Conservation (phyloP, 2,888 invertebrate genomes). For the Zaprionus bogoriensis region DNA sequence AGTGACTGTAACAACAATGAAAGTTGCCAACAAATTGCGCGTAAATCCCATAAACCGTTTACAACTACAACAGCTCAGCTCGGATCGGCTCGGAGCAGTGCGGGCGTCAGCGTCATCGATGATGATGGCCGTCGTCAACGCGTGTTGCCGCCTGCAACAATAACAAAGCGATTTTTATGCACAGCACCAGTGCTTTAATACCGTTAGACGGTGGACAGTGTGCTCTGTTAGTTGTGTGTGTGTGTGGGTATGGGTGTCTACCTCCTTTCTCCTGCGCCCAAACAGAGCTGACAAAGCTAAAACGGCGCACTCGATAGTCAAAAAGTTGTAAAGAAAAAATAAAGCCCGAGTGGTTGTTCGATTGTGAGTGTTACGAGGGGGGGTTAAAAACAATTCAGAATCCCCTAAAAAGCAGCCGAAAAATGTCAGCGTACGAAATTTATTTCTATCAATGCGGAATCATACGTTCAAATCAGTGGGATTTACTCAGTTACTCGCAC, state of each 20-base stretch:
- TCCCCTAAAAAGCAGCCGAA: constrained; percentile 22
- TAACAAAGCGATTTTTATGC: constrained; percentile 76
- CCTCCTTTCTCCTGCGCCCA: not conserved
- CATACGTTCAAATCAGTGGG: constrained; percentile 31
- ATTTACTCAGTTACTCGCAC: constrained; percentile 29
- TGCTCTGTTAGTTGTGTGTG: not conserved
- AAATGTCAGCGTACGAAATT: constrained; percentile 61
- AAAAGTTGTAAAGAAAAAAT: constrained; percentile 48
- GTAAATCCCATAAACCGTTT: constrained; percentile 80
- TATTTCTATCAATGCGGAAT: constrained; percentile 59
- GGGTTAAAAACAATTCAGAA: not conserved
- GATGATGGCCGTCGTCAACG: constrained; percentile 42
- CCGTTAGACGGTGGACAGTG: constrained; percentile 7
- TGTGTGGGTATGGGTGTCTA: not conserved
- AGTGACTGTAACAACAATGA: constrained; percentile 56
- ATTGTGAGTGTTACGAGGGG: too few species aligned
- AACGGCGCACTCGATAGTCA: constrained; percentile 42
- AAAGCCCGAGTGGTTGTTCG: not conserved
- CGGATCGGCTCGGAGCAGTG: constrained; percentile 4
- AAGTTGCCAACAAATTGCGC: constrained; percentile 78
- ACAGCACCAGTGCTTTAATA: constrained; percentile 45
- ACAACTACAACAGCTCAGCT: constrained; percentile 74
- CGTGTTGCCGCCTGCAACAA: constrained; percentile 69
- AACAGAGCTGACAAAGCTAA: constrained; percentile 59
- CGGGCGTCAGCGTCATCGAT: constrained; percentile 65